Evolutionary conservation across 2,797 vertebrate species (phyloP).

Genomic region (Lepus oiostolus): DNA sequence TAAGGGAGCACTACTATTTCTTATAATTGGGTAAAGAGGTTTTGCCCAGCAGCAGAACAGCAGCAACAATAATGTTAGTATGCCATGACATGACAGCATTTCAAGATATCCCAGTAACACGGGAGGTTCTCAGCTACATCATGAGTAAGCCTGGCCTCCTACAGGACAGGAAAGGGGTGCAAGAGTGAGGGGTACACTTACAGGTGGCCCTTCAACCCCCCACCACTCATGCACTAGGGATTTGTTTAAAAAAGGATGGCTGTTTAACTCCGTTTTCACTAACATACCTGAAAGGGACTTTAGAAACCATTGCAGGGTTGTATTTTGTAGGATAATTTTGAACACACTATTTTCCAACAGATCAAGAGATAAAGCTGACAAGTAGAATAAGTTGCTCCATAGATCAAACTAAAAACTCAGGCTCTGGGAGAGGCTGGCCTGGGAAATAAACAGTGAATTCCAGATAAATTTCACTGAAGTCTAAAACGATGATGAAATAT

Average conservation of each 20-base stretch:
- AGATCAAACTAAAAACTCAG: conserved; percentile 61
- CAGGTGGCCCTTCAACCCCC: not conserved
- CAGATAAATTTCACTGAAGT: conserved; percentile 41
- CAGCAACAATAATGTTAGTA: not conserved
- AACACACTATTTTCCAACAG: conserved; percentile 7
- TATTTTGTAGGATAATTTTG: not conserved
- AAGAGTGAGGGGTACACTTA: too few relatives aligned
- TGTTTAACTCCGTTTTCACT: conserved; percentile 4
- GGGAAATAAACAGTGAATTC: conserved; percentile 67
- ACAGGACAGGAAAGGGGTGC: accelerated
- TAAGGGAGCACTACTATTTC: not conserved
- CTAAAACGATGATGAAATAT: conserved; percentile 54
- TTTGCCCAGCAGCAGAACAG: conserved; percentile 42
- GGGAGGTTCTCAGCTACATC: not conserved
- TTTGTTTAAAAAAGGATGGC: not conserved
- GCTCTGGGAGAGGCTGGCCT: not conserved
- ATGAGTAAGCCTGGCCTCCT: not conserved
- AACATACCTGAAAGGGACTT: not conserved
- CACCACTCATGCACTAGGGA: accelerated
- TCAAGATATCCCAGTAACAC: not conserved
- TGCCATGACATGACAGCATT: not conserved
- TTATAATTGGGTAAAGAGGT: not conserved
- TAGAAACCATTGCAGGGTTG: not conserved
- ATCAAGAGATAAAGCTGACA: conserved; percentile 60
- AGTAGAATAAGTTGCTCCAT: conserved; percentile 19